Evolutionary conservation across 2,797 vertebrate species (phyloP).

Genomic region (Okamejei kenojei): DNA sequence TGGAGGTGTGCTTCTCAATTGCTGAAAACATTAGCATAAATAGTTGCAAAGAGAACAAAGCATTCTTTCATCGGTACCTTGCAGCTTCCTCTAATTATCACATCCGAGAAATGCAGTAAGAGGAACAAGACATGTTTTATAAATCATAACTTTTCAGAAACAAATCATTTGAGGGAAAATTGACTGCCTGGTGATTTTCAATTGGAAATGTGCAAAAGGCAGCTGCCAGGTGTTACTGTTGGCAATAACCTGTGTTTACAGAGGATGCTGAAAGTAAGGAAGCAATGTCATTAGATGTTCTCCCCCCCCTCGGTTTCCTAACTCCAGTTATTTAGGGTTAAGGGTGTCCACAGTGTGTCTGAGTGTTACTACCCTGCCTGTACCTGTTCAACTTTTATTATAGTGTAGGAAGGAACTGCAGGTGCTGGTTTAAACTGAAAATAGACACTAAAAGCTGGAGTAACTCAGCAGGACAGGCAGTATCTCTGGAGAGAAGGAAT

Average conservation of each 20-base stretch:
- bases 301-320: background rate
- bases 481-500: no score
- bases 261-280: background rate
- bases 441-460: no score
- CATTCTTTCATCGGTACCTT: slow-evolving; percentile 30
- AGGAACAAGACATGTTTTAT: slow-evolving; percentile 1
- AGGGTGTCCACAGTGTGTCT: background rate
- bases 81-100: slow-evolving; percentile 33
- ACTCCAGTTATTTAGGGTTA: background rate
- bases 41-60: slow-evolving; percentile 6
- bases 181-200: background rate
- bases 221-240: slow-evolving; percentile 16
- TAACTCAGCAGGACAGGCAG: no score
- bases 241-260: slow-evolving; percentile 32
- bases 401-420: no score
- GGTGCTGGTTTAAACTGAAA: no score
- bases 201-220: slow-evolving; percentile 5
- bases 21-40: slow-evolving; percentile 31
- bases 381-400: background rate
- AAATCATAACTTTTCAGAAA: slow-evolving; percentile 30
- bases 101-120: background rate
- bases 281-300: background rate
- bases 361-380: background rate
- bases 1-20: background rate
- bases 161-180: background rate